A percentile compares a stretch with the other conserved stretches of the same genome.
Evolutionary conservation across 2,888 invertebrate species (phyloP).

Genomic region (Brenthis daphne): DNA sequence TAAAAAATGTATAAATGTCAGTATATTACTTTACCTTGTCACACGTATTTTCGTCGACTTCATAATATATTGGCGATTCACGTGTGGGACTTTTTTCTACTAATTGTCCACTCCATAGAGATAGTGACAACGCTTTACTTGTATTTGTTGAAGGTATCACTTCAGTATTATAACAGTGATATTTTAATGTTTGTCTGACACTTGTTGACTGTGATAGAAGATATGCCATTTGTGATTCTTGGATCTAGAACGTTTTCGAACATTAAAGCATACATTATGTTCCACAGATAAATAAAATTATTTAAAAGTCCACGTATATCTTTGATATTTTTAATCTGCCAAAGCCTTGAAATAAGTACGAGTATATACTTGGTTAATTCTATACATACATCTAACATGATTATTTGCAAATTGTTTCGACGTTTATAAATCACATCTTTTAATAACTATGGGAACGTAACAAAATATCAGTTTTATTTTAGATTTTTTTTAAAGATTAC

Average conservation of each 20-base stretch:
- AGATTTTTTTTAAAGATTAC: too few relatives aligned
- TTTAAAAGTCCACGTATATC: too few relatives aligned
- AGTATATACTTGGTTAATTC: too few relatives aligned
- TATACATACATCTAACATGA: too few relatives aligned
- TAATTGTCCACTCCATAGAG: conserved; percentile 7
- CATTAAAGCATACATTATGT: not conserved
- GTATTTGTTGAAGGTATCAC: not conserved
- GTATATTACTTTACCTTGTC: conserved; percentile 1
- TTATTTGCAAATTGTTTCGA: too few relatives aligned
- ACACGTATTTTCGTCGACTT: not conserved
- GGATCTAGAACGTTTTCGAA: not conserved
- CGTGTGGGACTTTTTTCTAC: not conserved
- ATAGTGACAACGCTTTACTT: not conserved
- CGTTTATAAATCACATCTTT: too few relatives aligned
- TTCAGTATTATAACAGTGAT: conserved; percentile 8
- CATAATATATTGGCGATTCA: not conserved
- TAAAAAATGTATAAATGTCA: too few relatives aligned
- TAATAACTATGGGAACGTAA: too few relatives aligned
- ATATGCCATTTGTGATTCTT: conserved; percentile 7
- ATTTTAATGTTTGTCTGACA: not conserved
- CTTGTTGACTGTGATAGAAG: not conserved
- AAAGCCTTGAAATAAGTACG: too few relatives aligned
- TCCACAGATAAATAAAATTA: not conserved
- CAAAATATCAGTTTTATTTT: too few relatives aligned
- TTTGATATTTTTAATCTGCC: too few relatives aligned